Evolutionary conservation across 2,888 invertebrate species (phyloP).

Genomic region (Hydrotaea cyrtoneurina): DNA sequence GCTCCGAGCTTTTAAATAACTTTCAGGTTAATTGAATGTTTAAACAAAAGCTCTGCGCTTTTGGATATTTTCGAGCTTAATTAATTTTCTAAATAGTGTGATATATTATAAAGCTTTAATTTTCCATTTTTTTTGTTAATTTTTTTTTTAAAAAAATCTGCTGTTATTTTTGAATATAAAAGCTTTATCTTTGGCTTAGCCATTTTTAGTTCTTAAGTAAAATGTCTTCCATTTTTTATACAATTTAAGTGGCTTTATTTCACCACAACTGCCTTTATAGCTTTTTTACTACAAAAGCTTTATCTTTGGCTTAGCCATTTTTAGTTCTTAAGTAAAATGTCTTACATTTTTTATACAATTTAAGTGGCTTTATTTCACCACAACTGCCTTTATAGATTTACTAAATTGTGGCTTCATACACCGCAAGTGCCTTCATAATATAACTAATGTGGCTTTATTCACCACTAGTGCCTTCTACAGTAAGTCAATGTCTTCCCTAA

Average conservation of each 20-base stretch:
- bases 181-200: conserved; percentile 11
- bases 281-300: conserved; percentile 7
- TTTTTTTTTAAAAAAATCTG: neutral
- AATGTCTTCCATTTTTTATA: conserved; percentile 7
- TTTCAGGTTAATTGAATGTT: neutral
- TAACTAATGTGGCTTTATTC: conserved; percentile 8
- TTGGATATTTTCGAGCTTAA: neutral
- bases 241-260: neutral
- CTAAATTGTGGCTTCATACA: conserved; percentile 9
- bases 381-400: neutral
- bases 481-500: neutral
- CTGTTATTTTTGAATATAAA: neutral
- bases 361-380: conserved; percentile 12
- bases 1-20: neutral
- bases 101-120: neutral
- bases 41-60: neutral
- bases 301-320: neutral
- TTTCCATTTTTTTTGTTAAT: neutral
- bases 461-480: neutral
- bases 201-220: neutral
- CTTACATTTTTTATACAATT: neutral
- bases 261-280: neutral
- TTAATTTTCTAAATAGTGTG: neutral
- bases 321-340: neutral
- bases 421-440: conserved; percentile 1